Evolutionary conservation across 2,797 vertebrate genomes (phyloP).

Genomic region (Choloepus didactylus): DNA sequence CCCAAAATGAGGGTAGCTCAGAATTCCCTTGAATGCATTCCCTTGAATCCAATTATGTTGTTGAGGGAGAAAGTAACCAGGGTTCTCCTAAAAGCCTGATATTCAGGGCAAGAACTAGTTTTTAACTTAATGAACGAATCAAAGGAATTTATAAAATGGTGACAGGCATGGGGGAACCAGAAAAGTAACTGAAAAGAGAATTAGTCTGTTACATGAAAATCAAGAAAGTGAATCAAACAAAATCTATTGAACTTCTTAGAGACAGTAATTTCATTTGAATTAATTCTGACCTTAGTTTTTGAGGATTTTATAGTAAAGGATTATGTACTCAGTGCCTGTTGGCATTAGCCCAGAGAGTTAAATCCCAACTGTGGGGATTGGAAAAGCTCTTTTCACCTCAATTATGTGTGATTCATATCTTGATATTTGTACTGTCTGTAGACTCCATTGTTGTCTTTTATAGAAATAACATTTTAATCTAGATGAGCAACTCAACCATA

Average conservation of each 20-base stretch:
- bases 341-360: constrained; percentile 71
- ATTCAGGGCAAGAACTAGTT: constrained; percentile 76
- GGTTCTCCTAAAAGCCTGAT: constrained; percentile 70
- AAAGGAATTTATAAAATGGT: constrained; percentile 78
- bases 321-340: constrained; percentile 74
- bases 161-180: constrained; percentile 54
- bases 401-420: constrained; percentile 59
- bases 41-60: constrained; percentile 81
- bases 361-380: constrained; percentile 63
- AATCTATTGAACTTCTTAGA: constrained; percentile 79
- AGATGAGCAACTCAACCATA: constrained; percentile 60
- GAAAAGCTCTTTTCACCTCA: constrained; percentile 71
- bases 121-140: constrained; percentile 78
- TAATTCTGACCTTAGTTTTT: constrained; percentile 81
- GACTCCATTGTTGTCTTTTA: constrained; percentile 71
- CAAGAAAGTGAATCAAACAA: constrained; percentile 78
- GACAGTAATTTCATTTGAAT: constrained; percentile 79
- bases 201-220: constrained; percentile 79
- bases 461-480: constrained; percentile 63
- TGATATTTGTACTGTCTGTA: constrained; percentile 63
- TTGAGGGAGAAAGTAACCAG: constrained; percentile 78
- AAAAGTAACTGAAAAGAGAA: constrained; percentile 73
- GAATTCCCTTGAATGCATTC: constrained; percentile 59
- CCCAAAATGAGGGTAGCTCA: constrained; percentile 70
- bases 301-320: constrained; percentile 75